Evolutionary conservation across 2,888 invertebrate species (phyloP), one percentile per base, ranked within the genome.

Genomic region (Balanococcus diminutus): DNA sequence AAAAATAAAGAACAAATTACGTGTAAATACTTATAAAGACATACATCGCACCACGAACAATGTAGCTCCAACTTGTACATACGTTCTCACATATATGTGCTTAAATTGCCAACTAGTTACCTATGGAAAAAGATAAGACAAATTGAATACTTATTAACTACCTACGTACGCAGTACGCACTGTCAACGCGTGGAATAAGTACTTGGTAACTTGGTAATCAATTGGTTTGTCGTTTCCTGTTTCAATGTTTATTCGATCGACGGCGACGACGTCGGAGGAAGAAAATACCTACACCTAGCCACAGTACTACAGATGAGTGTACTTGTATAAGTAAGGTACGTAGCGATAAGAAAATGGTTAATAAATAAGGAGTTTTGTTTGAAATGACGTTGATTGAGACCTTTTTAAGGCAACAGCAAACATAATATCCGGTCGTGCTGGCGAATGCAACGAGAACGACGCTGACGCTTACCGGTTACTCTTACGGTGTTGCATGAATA

Each of bases 341-440:
- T n/a, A n/a, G 67, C 25, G 75, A 75, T 75, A 75, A 75, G 75
- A 32, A 36, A 75, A 28, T 25, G 11, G 61, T 67, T 75, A 32
- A 75, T 75, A 75, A 75, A 75, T 67, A 51, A 19, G 61, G 28
- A 67, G 25, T 67, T 67, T 67, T 67, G 9, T 67, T 67, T 9
- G 56, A 28, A 19, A 75, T 75, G 32, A 75, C 32, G 75, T 75
- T 75, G 32, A 32, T 75, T 32, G 75, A 75, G 75, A 75, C 75
- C 75, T 75, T 75, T 75, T 75, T 32, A 19, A 75, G n/a, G 75
- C n/a, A 32, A 75, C 75, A 32, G 75, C 75, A 75, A 75, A 31
- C 32, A 75, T 31, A 75, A 75, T 36, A 75, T 36, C 32, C 75
- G 75, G 32, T 75, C n/a, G n/a, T n/a, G n/a, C n/a, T n/a, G n/a